phyloP scores from a whole-genome alignment of 2,888 invertebrate species.

The Mycalesis mineus region DNA sequence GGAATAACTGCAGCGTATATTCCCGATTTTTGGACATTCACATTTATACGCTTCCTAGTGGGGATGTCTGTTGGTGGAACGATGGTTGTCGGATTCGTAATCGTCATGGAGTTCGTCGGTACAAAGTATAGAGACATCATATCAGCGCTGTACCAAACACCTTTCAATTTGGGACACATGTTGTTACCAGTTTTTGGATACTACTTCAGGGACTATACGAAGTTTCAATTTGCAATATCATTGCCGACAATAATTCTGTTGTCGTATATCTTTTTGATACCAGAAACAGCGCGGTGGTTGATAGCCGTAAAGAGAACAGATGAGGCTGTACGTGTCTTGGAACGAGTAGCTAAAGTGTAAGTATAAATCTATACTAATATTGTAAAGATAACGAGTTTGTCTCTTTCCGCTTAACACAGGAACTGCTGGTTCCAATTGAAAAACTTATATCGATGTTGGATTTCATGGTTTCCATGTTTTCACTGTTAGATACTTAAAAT shows the following conservation, averaged over 20 bases:
- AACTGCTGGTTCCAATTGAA: too few relatives aligned
- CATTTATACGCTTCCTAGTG: constrained; percentile 82
- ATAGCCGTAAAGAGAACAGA: constrained; percentile 83
- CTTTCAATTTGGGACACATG: constrained; percentile 84
- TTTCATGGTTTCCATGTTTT: too few relatives aligned
- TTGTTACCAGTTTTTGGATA: constrained; percentile 80
- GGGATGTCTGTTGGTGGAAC: constrained; percentile 89
- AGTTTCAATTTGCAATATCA: constrained; percentile 82
- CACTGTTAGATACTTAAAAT: too few relatives aligned
- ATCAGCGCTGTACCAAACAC: constrained; percentile 82
- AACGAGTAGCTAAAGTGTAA: constrained; percentile 80
- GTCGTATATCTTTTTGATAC: constrained; percentile 82
- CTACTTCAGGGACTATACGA: constrained; percentile 80
- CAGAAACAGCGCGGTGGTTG: constrained; percentile 90
- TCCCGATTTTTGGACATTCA: constrained; percentile 80
- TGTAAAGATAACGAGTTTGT: too few relatives aligned
- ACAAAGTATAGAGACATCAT: constrained; percentile 73
- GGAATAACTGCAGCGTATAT: constrained; percentile 83
- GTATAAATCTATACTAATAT: too few relatives aligned
- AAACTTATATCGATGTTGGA: too few relatives aligned
- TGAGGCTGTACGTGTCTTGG: constrained; percentile 80
- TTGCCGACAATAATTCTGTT: constrained; percentile 78
- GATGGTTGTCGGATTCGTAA: constrained; percentile 82
- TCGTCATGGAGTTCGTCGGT: constrained; percentile 83
- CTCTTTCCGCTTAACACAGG: too few relatives aligned